Evolutionary conservation across 2,113 vertebrate species (phyloP), one percentile per base, ranked within the genome.

Genomic region (Proteles cristata): DNA sequence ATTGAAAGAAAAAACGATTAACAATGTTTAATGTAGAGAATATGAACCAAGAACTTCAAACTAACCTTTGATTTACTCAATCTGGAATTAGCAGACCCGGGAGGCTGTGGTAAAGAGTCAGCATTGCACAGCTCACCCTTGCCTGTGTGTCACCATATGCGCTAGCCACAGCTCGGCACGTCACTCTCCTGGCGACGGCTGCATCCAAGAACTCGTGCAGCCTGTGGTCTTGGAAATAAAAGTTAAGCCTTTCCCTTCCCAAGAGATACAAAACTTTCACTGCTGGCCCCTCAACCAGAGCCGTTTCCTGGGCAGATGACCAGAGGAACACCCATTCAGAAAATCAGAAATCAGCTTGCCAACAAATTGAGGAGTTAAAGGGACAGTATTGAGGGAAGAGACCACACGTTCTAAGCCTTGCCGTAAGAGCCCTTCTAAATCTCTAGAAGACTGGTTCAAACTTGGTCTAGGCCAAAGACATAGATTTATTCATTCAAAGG

Each of bases 201-300:
- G 74, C 53, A 77, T 97, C 97, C 97, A 96, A 96, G 76, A 93
- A 83, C 53, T 28, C 77, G 58, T 25, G 39, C 48, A 65, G 74
- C 86, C 87, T 53, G 68, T 66, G 53, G 68, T 94, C 90, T 95
- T 88, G 63, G 90, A 98, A 94, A 98, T 82, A 96, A 96, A 97
- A 83, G 17, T 61, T 96, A 98, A 93, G 21, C 86, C 97, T 93
- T 98, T 88, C 93, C 83, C 86, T 98, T 96, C 93, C 90, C 88
- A 55, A 96, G 97, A 93, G 82, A 96, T 66, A 97, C 61, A 96
- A 76, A 96, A 88, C n/a, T 85, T 66, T 96, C 87, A 92, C 80
- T 69, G 58, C 45, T 63, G 79, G 93, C 96, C 74, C 92, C 88
- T 92, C 45, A 33, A 71, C 39, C 63, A 74, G 53, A 93, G 82